These are phyloP conservation scores for Microtus pennsylvanicus DNA, from an alignment of 2,113 vertebrate genomes.

Conservation along the genomic window DNA sequence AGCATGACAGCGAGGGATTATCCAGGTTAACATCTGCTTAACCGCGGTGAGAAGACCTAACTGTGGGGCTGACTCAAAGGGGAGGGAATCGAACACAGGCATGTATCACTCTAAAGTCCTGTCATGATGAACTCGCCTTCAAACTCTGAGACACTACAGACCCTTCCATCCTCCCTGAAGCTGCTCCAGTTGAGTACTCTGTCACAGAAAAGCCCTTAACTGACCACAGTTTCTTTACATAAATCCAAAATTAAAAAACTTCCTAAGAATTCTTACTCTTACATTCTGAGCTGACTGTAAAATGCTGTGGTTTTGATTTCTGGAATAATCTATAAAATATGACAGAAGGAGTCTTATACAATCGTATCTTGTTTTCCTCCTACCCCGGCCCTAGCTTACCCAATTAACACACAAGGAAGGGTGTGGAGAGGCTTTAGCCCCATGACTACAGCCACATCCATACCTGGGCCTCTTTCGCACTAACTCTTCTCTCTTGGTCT, in stretches of 20 bases:
- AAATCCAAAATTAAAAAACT: constrained; percentile 33
- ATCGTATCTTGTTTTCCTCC: not conserved
- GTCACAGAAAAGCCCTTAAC: not conserved
- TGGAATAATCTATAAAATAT: not conserved
- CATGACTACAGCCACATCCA: not conserved
- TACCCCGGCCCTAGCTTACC: not conserved
- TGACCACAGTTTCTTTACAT: not conserved
- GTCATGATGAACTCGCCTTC: not conserved
- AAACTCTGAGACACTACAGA: not conserved
- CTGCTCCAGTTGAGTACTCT: too few relatives aligned
- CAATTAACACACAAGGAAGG: not conserved
- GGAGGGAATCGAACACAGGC: too few relatives aligned
- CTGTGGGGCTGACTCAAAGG: not conserved
- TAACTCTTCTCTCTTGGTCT: constrained; percentile 71
- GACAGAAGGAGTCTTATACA: not conserved
- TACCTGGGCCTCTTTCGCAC: constrained; percentile 70
- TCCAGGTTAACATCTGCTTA: not conserved
- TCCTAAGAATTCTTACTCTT: not conserved
- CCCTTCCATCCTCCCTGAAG: not conserved
- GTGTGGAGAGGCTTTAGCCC: not conserved
- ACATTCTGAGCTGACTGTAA: constrained; percentile 19
- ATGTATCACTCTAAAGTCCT: not conserved
- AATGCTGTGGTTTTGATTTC: not conserved
- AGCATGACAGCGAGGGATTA: too few relatives aligned
- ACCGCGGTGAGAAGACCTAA: not conserved